Evolutionary conservation across 1,140 invertebrate genomes (phyloP), one percentile per base, ranked within the genome.

Genomic region (Amphibalanus amphitrite): DNA sequence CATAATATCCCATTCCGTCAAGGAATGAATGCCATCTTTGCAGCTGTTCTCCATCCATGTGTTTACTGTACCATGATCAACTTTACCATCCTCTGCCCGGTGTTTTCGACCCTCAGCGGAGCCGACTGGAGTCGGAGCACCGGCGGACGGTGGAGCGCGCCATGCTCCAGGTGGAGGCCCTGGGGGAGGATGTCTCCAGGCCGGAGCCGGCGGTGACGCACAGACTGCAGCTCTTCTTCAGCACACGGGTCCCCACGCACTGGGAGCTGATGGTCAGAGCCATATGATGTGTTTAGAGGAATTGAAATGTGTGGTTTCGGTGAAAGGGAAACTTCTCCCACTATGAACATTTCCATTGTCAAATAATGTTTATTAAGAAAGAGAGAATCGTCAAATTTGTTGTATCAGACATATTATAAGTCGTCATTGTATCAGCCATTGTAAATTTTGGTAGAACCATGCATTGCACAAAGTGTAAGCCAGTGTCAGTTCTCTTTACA

Each of bases 111-210:
- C 76, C 82, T 38, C 78, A 89, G 30, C 86, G 93, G 67, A 91
- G 90, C 73, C 82, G 85, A 70, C 78, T 93, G 26, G 93, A 98
- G 81, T 84, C 84, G 0, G 69, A 33, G 28, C 71, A 74, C 29
- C 69, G 71, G 64, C 84, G 93, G 73, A 90, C 90, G 0, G 85
- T 95, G 20, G 92, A 96, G 77, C 81, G 94, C 70, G 87, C 92
- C 17, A 86, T 97, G 84, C 85, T 86, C 78, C 95, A 98, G 81
- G 83, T 90, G 74, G 74, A 95, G 82, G 85, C 87, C 77, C 82
- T 94, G 47, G 83, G 92, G 23, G 86, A 88, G 67, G 81, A 84
- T 74, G 79, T 85, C 26, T 80, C 79, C 65, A 77, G 79, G 65
- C 70, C 76, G 67, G 78, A 80, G 47, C 82, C 84, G 23, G 73